Evolutionary conservation across 2,113 vertebrate genomes (phyloP).

Genomic region (Labeo catla): DNA sequence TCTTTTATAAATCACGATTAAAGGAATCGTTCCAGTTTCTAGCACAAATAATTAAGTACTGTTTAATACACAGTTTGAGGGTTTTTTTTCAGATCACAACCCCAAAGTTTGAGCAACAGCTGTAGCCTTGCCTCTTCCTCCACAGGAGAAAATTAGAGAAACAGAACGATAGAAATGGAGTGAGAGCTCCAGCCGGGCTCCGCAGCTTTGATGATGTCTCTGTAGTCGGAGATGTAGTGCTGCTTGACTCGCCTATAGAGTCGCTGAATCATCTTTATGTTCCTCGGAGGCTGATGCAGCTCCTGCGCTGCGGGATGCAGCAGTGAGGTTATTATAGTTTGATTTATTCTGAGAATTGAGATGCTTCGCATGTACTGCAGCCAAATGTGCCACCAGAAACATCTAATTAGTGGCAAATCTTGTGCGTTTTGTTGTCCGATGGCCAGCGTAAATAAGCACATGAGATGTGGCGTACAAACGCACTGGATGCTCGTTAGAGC

Average conservation of each 20-base stretch:
- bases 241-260: neutral
- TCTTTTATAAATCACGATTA: neutral
- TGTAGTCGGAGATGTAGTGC: neutral
- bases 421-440: neutral
- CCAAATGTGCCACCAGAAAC: neutral
- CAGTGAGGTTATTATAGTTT: slow-evolving; percentile 9
- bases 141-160: neutral
- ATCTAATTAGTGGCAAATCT: neutral
- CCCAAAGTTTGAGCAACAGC: neutral
- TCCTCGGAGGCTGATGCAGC: neutral
- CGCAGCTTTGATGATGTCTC: slow-evolving; percentile 19
- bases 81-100: neutral
- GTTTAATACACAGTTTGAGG: neutral
- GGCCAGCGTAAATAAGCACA: neutral
- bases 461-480: neutral
- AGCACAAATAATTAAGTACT: neutral
- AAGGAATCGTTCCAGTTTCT: neutral
- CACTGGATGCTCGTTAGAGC: neutral
- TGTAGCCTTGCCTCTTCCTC: neutral
- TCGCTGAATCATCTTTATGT: slow-evolving; percentile 28
- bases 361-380: neutral
- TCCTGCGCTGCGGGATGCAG: neutral
- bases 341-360: slow-evolving; percentile 27
- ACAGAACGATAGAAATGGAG: neutral
- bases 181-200: neutral